Conservation (phyloP, 2,888 invertebrate genomes). For the Isoperla grammatica region DNA sequence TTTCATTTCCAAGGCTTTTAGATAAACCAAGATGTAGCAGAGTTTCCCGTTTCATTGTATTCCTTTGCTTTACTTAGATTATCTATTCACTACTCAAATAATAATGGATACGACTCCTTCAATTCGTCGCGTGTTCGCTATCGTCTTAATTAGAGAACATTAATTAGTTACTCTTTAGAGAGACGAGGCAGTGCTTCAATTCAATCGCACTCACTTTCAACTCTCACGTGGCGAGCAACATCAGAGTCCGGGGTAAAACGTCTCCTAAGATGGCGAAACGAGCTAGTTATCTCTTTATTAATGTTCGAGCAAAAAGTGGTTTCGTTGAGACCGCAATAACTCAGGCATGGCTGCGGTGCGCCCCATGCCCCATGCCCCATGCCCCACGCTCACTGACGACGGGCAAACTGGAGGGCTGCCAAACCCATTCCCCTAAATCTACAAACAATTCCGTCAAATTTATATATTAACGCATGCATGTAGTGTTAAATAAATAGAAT, state of each 20-base stretch:
- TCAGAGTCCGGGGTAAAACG: background rate
- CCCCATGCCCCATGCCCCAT: too few species aligned
- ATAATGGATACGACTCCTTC: background rate
- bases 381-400: too few species aligned
- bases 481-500: background rate
- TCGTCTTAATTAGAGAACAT: constrained; percentile 4
- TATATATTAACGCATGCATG: background rate
- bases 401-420: background rate
- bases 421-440: constrained; percentile 3
- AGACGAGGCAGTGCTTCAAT: background rate
- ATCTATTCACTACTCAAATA: constrained; percentile 11
- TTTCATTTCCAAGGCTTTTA: too few species aligned
- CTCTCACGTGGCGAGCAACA: background rate
- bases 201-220: background rate
- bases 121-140: constrained; percentile 1
- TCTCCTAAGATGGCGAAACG: background rate
- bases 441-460: constrained; percentile 7
- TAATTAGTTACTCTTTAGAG: constrained; percentile 7
- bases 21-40: too few species aligned
- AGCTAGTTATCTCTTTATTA: constrained; percentile 9
- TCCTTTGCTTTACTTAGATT: background rate
- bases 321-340: background rate
- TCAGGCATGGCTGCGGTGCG: background rate
- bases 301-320: constrained; percentile 9
- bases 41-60: too few species aligned